Evolutionary conservation across 2,888 invertebrate species (phyloP), one percentile per base, ranked within the genome.

Genomic region (Oscheius sp.): DNA sequence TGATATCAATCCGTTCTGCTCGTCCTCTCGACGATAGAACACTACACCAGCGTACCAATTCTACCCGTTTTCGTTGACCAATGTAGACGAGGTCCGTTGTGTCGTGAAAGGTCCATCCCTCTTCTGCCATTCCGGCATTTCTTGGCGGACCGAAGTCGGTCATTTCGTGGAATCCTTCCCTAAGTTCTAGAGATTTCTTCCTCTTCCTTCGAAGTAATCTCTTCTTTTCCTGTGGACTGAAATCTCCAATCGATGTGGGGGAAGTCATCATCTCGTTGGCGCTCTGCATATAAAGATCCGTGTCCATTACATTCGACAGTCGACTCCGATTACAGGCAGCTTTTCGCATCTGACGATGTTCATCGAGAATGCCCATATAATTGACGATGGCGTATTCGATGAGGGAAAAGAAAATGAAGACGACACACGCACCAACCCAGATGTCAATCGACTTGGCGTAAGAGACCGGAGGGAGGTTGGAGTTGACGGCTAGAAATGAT

Each of bases 381-480:
- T 85, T 85, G 32, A 85, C 85, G 36, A 85, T 75, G 6, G 82
- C 83, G 64, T 85, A 85, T 64, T 85, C 85, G 54, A 85, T 83
- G 24, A 85, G 77, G 2, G 84, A 82, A 66, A 82, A 81, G 69
- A 83, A 85, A 49, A 85, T 82, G 72, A 83, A 83, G 12, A 85
- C 82, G 17, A 80, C 80, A 68, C 83, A 84, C 6, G 77, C 80
- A 17, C 82, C 80, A 36, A 81, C 80, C 85, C 86, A 86, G 47
- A 85, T 81, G 70, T 86, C 86, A 36, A 86, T 82, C 14, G 84
- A 82, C 68, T 86, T 86, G 17, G 84, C 83, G 66, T 86, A 86
- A 54, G 78, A 79, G 20, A 86, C 86, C 1, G 85, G 85, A 28
- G 86, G 86, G 12, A 86, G 76, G 64, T 84, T 86, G 14, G 84